phyloP scores from a whole-genome alignment of 2,888 invertebrate species.

The Melangyna quadrimaculata region DNA sequence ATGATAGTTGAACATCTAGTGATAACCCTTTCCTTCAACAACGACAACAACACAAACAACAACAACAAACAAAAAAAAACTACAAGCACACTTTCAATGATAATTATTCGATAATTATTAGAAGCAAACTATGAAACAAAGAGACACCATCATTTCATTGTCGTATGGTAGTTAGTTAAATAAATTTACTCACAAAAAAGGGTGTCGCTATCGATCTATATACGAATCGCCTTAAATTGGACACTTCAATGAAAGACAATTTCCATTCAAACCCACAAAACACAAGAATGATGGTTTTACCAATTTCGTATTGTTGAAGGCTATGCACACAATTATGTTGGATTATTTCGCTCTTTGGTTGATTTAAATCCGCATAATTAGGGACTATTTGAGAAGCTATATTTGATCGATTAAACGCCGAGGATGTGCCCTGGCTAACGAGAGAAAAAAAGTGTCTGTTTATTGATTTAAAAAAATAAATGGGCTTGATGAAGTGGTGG shows the following conservation, averaged over 20 bases:
- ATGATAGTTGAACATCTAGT: slow-evolving; percentile 41
- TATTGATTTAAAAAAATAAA: slow-evolving; percentile 19
- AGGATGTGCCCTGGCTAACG: slow-evolving; percentile 39
- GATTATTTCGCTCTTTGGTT: neutral
- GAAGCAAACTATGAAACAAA: slow-evolving; percentile 18
- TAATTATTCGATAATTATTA: slow-evolving; percentile 67
- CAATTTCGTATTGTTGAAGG: neutral
- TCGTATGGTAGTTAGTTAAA: slow-evolving; percentile 40
- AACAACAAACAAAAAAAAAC: too few relatives aligned
- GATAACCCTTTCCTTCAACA: slow-evolving; percentile 62
- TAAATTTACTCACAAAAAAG: slow-evolving; percentile 51
- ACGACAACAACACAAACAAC: too few relatives aligned
- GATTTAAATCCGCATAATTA: slow-evolving; percentile 35
- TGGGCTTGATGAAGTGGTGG: neutral
- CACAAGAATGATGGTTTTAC: neutral
- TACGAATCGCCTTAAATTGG: slow-evolving; percentile 48
- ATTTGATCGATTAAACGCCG: slow-evolving; percentile 32
- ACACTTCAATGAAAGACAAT: slow-evolving; percentile 15
- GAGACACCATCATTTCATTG: slow-evolving; percentile 30
- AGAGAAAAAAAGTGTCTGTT: neutral
- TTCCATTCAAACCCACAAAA: neutral
- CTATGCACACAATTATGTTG: neutral
- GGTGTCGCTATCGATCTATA: slow-evolving; percentile 49
- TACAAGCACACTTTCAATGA: neutral
- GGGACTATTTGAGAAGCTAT: neutral